A percentile compares a stretch with the other conserved stretches of the same genome.
Conservation (phyloP, 92 coral and sea anemone genomes). For the Heliopora coerulea region DNA sequence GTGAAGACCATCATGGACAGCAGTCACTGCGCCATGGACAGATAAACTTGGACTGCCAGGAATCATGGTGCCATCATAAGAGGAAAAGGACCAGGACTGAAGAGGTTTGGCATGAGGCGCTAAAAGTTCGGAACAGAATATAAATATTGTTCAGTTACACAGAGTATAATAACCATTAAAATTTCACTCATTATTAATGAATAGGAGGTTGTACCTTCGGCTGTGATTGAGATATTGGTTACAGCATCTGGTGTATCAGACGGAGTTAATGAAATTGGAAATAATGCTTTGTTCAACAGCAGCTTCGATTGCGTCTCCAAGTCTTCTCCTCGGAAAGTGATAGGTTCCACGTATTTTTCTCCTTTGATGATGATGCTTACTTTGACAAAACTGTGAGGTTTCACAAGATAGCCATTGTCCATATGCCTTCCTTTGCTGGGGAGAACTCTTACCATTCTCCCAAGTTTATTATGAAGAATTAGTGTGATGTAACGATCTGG, state of each 20-base stretch:
- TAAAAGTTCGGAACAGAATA: too few species aligned
- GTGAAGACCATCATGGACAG: constrained; percentile 60
- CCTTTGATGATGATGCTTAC: constrained; percentile 81
- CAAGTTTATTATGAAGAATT: constrained; percentile 72
- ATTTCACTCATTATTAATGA: too few species aligned
- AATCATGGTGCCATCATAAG: constrained; percentile 56
- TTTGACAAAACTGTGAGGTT: constrained; percentile 54
- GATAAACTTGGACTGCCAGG: constrained; percentile 73
- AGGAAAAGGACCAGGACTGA: constrained; percentile 91
- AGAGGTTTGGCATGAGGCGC: constrained; percentile 90
- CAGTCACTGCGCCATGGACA: constrained; percentile 62
- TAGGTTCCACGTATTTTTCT: constrained; percentile 56
- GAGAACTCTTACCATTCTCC: constrained; percentile 64
- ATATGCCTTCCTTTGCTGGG: constrained; percentile 79
- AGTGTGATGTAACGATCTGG: constrained; percentile 70
- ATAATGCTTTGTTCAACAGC: constrained; percentile 61
- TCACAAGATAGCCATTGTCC: constrained; percentile 69
- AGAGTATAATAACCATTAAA: too few species aligned
- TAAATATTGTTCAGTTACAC: not conserved
- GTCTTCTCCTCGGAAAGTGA: constrained; percentile 74
- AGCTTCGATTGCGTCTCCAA: constrained; percentile 70
- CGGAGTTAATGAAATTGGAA: constrained; percentile 66
- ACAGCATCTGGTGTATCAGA: constrained; percentile 66
- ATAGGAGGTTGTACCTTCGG: constrained; percentile 66
- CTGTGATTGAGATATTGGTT: constrained; percentile 77